Percentiles rank a stretch among this genome's conserved stretches.
Evolutionary conservation across 1,140 invertebrate species (phyloP).

Genomic region (Penaeus indicus): DNA sequence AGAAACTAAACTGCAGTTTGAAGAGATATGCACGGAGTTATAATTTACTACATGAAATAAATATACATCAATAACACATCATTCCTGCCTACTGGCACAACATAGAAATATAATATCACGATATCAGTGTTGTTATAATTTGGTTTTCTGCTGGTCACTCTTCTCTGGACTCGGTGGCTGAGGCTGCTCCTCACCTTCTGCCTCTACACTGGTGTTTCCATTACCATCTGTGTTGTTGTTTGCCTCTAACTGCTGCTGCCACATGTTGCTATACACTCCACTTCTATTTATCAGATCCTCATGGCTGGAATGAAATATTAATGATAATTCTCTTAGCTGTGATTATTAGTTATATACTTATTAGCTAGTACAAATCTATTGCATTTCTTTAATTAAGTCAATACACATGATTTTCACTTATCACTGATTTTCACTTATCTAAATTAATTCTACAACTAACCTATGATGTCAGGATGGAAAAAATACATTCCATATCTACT

Average conservation of each 20-base stretch:
- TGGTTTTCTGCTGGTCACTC: conserved; percentile 31
- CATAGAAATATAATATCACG: background rate
- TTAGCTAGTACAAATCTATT: background rate
- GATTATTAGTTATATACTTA: conserved; percentile 11
- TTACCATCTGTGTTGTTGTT: conserved; percentile 67
- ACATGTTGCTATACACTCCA: conserved; percentile 88
- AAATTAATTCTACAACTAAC: too few species aligned
- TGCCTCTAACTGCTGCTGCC: conserved; percentile 85
- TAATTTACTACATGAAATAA: too few species aligned
- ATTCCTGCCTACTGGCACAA: background rate
- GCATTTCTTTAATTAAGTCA: too few species aligned
- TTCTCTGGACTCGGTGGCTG: conserved; percentile 30
- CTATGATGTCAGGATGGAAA: too few species aligned
- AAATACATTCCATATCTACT: too few species aligned
- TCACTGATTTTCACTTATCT: too few species aligned
- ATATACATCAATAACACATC: too few species aligned
- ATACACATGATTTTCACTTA: too few species aligned
- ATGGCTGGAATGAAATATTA: conserved; percentile 75
- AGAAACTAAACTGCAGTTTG: too few species aligned
- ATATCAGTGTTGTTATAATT: background rate
- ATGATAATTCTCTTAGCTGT: conserved; percentile 5
- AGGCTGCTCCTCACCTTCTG: background rate
- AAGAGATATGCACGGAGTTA: too few species aligned
- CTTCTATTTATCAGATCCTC: conserved; percentile 80
- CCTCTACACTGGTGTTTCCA: background rate